Evolutionary conservation across 2,888 invertebrate genomes (phyloP).

Genomic region (Chironomus tentans): DNA sequence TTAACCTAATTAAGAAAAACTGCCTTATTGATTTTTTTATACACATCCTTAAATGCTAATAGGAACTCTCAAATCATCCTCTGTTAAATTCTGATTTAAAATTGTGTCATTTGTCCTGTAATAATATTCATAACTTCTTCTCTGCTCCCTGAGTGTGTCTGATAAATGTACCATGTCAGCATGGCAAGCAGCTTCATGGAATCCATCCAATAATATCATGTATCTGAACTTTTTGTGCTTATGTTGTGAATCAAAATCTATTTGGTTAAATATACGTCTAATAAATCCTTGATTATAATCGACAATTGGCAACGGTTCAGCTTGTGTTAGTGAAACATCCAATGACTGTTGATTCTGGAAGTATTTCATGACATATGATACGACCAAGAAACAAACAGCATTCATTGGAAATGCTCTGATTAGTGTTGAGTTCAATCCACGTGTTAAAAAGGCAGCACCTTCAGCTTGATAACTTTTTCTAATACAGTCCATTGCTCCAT

Average conservation of each 20-base stretch:
- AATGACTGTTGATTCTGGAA: constrained; percentile 24
- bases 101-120: constrained; percentile 17
- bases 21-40: too few relatives aligned
- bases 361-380: constrained; percentile 59
- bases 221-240: neutral
- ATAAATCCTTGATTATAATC: constrained; percentile 9
- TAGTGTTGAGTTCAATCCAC: constrained; percentile 69
- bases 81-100: neutral
- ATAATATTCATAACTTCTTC: neutral
- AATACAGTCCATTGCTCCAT: constrained; percentile 64
- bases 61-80: constrained; percentile 9
- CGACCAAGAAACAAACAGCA: constrained; percentile 84
- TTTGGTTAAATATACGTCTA: neutral
- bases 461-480: constrained; percentile 57
- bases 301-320: neutral
- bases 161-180: constrained; percentile 19
- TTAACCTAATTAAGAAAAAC: too few relatives aligned
- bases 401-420: constrained; percentile 87
- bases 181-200: constrained; percentile 24
- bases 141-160: constrained; percentile 17
- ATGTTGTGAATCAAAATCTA: neutral
- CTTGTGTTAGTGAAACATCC: neutral
- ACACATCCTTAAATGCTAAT: neutral
- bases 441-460: constrained; percentile 61
- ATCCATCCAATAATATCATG: constrained; percentile 17